phyloP scores from a whole-genome alignment of 2,113 vertebrate species.

The Dasyprocta punctata region DNA sequence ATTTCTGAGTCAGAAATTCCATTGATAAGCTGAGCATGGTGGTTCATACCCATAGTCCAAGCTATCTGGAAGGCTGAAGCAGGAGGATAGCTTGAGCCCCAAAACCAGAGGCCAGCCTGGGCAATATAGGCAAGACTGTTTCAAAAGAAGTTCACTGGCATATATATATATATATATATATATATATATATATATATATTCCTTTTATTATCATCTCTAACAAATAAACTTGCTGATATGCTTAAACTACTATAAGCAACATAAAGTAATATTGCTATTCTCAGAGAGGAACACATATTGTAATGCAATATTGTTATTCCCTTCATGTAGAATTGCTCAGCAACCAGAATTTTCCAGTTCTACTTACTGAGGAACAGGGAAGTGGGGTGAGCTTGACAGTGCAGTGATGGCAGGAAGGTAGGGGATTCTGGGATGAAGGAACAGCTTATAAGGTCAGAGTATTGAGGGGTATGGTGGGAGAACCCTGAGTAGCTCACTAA shows the following conservation, averaged over 20 bases:
- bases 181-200: too few species aligned
- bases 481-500: neutral
- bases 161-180: too few species aligned
- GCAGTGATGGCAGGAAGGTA: neutral
- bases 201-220: neutral
- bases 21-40: neutral
- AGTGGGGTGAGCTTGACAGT: neutral
- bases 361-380: slow-evolving; percentile 32
- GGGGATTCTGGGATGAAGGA: neutral
- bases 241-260: slow-evolving; percentile 8
- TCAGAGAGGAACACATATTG: neutral
- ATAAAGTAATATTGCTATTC: slow-evolving; percentile 18
- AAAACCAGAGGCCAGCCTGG: neutral
- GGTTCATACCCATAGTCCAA: neutral
- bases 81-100: neutral
- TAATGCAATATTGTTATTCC: neutral
- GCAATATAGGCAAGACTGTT: neutral
- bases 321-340: slow-evolving; percentile 22
- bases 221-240: neutral
- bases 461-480: neutral
- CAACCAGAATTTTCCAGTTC: slow-evolving; percentile 36
- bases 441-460: neutral
- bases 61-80: neutral
- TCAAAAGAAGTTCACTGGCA: neutral
- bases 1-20: neutral